Evolutionary conservation across 2,888 invertebrate species (phyloP).

Genomic region (Calameuta pallipes): DNA sequence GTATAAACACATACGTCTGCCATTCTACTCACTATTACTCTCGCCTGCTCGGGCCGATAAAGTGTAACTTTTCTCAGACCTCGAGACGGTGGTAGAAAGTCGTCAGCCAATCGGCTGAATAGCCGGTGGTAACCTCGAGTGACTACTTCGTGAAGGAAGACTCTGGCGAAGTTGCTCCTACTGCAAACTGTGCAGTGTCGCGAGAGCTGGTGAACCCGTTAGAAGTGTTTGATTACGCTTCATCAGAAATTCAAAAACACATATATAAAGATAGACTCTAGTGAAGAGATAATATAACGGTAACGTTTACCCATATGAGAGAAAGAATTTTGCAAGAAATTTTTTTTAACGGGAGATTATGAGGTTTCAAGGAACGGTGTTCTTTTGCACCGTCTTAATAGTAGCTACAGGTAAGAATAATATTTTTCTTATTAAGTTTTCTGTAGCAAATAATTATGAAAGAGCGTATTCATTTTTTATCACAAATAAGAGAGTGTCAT

Average conservation of each 20-base stretch:
- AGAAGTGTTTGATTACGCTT: conserved; percentile 8
- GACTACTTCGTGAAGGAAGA: conserved; percentile 28
- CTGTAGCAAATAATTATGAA: background rate
- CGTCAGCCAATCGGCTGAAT: conserved; percentile 59
- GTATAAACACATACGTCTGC: background rate
- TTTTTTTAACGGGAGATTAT: conserved; percentile 18
- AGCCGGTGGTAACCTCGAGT: conserved; percentile 31
- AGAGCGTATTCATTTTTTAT: background rate
- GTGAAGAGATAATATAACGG: background rate
- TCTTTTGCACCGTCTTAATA: conserved; percentile 35
- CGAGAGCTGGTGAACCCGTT: conserved; percentile 32
- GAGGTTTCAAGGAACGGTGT: conserved; percentile 37
- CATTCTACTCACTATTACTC: background rate
- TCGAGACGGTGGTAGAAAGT: conserved; percentile 56
- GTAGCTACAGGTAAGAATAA: conserved; percentile 34
- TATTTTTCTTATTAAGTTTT: background rate
- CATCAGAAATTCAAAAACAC: background rate
- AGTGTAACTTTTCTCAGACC: conserved; percentile 41
- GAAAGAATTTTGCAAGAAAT: background rate
- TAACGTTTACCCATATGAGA: background rate
- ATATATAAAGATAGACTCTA: background rate
- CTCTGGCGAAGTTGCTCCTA: conserved; percentile 2
- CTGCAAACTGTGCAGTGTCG: conserved; percentile 17
- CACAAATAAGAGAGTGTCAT: background rate
- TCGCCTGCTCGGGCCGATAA: conserved; percentile 9